Evolutionary conservation across 2,113 vertebrate genomes (phyloP), one percentile per base, ranked within the genome.

Genomic region (Ranitomeya variabilis): DNA sequence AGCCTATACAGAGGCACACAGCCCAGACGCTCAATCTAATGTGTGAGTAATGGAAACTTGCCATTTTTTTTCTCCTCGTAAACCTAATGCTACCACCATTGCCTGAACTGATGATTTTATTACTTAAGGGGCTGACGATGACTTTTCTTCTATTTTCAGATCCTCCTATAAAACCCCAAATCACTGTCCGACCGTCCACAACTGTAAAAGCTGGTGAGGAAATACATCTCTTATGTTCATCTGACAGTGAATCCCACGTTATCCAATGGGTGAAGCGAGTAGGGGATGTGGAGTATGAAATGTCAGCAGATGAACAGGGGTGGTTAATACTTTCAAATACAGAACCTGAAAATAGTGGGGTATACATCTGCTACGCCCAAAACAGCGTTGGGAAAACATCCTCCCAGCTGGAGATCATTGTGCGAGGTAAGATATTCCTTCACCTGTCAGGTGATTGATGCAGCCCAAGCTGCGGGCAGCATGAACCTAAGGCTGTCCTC

Each of bases 1-100:
- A 92, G 78, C 92, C 90, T 91, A 95, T 94, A 90, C 88, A 92
- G 87, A 94, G 93, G 89, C 66, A 86, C 60, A 90, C 91, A 67
- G 91, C 90, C 82, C 90, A 90, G 76, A 90, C 23, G 11, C 87
- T 96, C 54, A 60, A 88, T 87, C 89, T 93, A 66, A 91, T 88
- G 3, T 92, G 95, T 96, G 90, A 94, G 95, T 93, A 74, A 57
- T 10, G 4, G 37, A 66, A 19, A 5, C 11, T 7, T 71, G 5
- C 6, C 31, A 74, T 45, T 26, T 6, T 0, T 69, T 67, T 11
- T 69, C 64, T 57, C 2, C 26, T 19, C 31, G 19, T 83, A 67
- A 69, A 45, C 10, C 55, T 13, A 57, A 57, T 13, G 8, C 7
- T 57, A 57, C 55, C 12, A 0, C 1, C 18, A 64, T 64, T 21